phyloP scores from a whole-genome alignment of 2,113 vertebrate genomes.

The Nannobrachium achirus region DNA sequence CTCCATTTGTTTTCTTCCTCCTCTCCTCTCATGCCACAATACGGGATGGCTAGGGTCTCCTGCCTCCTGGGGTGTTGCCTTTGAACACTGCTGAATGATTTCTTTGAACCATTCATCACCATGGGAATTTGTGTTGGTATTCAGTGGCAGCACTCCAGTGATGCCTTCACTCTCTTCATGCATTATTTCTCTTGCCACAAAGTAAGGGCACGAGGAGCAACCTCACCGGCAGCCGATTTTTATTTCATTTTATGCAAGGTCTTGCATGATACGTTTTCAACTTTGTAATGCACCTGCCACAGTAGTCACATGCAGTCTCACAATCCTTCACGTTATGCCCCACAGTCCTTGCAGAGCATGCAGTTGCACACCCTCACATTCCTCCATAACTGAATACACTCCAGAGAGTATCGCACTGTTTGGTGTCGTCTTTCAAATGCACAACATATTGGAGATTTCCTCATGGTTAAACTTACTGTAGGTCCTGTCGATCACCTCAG shows the following conservation, averaged over 20 bases:
- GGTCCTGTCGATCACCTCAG: background rate
- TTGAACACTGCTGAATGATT: constrained; percentile 40
- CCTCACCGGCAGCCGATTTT: constrained; percentile 57
- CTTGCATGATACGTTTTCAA: constrained; percentile 57
- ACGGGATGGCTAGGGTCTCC: constrained; percentile 62
- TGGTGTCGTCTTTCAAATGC: constrained; percentile 36
- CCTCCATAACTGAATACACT: constrained; percentile 28
- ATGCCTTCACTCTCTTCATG: constrained; percentile 61
- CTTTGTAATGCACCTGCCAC: constrained; percentile 33
- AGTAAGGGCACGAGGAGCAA: constrained; percentile 77
- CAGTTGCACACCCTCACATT: constrained; percentile 54
- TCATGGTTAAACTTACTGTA: constrained; percentile 6
- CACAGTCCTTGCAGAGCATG: constrained; percentile 69
- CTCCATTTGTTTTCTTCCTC: constrained; percentile 41
- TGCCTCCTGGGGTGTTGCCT: constrained; percentile 63
- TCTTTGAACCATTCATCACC: background rate
- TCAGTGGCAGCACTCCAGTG: constrained; percentile 61
- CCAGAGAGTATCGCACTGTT: constrained; percentile 20
- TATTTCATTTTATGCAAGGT: constrained; percentile 15
- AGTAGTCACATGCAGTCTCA: constrained; percentile 18
- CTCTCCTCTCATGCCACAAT: constrained; percentile 82
- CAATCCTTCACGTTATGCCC: constrained; percentile 39
- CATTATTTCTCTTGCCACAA: constrained; percentile 56
- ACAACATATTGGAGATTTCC: constrained; percentile 76
- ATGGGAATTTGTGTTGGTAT: background rate